phyloP scores from a whole-genome alignment of 2,113 vertebrate genomes.

The Haemorhous mexicanus region DNA sequence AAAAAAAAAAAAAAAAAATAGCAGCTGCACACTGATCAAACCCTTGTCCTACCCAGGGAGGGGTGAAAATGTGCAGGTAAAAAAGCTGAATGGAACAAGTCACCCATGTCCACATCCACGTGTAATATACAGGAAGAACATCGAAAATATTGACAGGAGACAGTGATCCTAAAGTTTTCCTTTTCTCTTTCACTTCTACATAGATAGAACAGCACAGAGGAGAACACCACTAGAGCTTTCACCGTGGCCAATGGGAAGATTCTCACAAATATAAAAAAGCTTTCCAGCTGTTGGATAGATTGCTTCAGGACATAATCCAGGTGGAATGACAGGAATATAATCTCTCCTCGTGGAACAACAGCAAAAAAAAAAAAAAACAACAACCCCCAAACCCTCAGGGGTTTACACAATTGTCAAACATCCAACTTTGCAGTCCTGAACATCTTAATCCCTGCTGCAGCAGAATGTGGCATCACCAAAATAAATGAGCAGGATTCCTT shows the following conservation, averaged over 20 bases:
- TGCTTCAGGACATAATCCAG: conserved; percentile 67
- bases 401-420: conserved; percentile 62
- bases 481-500: neutral
- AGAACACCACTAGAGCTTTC: conserved; percentile 69
- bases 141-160: conserved; percentile 59
- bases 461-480: neutral
- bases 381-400: conserved; percentile 13
- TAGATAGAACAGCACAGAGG: conserved; percentile 65
- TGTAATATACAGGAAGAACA: conserved; percentile 48
- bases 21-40: neutral
- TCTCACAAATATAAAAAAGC: conserved; percentile 68
- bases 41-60: neutral
- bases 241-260: conserved; percentile 56
- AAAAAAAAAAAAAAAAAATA: neutral
- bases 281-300: conserved; percentile 48
- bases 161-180: conserved; percentile 34
- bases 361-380: neutral
- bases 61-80: neutral
- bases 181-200: conserved; percentile 60
- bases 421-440: conserved; percentile 38
- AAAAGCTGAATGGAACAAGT: conserved; percentile 4
- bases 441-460: conserved; percentile 41
- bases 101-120: conserved; percentile 28
- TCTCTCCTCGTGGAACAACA: conserved; percentile 27
- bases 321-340: conserved; percentile 41